Conservation (phyloP, 1,140 invertebrate species). For the Tetramorium parvispinum region DNA sequence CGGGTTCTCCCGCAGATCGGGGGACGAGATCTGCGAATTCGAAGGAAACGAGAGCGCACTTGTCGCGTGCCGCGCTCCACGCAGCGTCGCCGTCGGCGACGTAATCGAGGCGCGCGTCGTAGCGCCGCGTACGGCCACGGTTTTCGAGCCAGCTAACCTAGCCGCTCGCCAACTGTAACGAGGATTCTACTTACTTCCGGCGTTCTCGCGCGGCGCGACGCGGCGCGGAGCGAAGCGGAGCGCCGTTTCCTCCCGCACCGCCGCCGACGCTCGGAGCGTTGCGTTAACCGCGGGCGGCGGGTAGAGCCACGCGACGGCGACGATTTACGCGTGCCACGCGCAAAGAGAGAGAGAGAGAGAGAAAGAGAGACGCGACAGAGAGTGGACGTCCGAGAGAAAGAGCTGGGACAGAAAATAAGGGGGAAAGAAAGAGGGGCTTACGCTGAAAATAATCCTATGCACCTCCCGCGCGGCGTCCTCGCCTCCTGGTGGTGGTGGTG, state of each 20-base stretch:
- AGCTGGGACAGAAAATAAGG: neutral
- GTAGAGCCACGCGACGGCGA: constrained; percentile 44
- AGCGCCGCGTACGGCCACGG: neutral
- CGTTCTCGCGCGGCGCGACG: constrained; percentile 4
- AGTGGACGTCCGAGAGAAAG: neutral
- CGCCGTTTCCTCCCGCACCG: constrained; percentile 10
- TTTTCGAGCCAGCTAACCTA: constrained; percentile 25
- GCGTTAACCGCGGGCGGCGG: constrained; percentile 17
- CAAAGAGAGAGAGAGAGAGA: neutral
- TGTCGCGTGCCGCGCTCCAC: neutral
- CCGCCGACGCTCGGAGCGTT: constrained; percentile 21
- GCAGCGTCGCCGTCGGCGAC: constrained; percentile 17
- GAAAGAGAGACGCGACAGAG: neutral
- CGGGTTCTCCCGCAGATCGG: too few species aligned
- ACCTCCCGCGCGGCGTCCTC: constrained; percentile 26
- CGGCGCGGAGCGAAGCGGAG: neutral
- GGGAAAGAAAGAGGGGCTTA: constrained; percentile 4
- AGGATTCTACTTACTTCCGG: constrained; percentile 57
- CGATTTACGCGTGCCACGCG: constrained; percentile 41
- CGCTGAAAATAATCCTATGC: constrained; percentile 45
- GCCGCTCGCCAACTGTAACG: constrained; percentile 51
- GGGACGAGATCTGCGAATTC: too few species aligned
- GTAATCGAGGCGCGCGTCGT: constrained; percentile 29
- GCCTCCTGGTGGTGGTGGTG: constrained; percentile 15
- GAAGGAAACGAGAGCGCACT: neutral